phyloP scores from a whole-genome alignment of 2,888 invertebrate genomes.

The Beris chalybata region DNA sequence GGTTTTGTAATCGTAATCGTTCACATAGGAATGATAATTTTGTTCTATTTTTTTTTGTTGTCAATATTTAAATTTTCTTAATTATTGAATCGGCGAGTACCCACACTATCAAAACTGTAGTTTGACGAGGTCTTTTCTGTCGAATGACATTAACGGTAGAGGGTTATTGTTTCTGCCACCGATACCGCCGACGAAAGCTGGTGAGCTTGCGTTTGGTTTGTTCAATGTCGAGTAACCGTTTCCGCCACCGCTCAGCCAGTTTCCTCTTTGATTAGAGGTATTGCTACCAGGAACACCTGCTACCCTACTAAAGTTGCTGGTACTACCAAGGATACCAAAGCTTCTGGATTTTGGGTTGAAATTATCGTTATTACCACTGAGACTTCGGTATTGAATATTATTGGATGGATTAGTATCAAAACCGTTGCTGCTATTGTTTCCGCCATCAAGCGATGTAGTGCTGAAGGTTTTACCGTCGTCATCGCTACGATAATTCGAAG shows the following conservation, averaged over 20 bases:
- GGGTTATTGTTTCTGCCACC: background rate
- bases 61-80: background rate
- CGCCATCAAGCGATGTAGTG: background rate
- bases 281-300: background rate
- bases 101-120: background rate
- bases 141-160: too few relatives aligned
- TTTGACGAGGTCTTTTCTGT: constrained; percentile 5
- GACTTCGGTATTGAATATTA: constrained; percentile 12
- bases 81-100: constrained; percentile 18
- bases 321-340: too few relatives aligned
- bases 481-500: constrained; percentile 2
- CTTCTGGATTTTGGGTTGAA: constrained; percentile 1
- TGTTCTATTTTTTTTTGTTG: too few relatives aligned
- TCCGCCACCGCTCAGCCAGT: constrained; percentile 25
- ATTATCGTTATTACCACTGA: constrained; percentile 6
- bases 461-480: constrained; percentile 1
- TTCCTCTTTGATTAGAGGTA: constrained; percentile 20
- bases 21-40: background rate
- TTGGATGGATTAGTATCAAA: constrained; percentile 2
- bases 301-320: too few relatives aligned
- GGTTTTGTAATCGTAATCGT: too few relatives aligned
- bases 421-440: background rate
- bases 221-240: constrained; percentile 22
- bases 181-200: too few relatives aligned
- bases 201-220: constrained; percentile 1